Evolutionary conservation across 2,888 invertebrate genomes (phyloP).

Genomic region (Meghimatium bilineatum): DNA sequence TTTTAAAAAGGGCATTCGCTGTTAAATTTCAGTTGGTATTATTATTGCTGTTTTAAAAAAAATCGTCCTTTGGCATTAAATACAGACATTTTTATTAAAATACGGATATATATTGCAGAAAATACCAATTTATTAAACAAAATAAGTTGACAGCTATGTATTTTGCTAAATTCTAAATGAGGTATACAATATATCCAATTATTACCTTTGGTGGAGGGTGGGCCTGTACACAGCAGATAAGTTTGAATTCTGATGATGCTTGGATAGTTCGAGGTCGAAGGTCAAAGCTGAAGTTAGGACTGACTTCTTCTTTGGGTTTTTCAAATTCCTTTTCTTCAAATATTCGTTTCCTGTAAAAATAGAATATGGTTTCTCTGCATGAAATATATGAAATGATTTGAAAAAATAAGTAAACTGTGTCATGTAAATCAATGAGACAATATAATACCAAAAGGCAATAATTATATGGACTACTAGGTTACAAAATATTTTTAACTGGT

Average conservation of each 20-base stretch:
- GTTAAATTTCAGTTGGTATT: too few species aligned
- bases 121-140: too few species aligned
- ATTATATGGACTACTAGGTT: not conserved
- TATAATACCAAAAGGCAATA: not conserved
- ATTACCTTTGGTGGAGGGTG: constrained; percentile 93
- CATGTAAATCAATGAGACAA: not conserved
- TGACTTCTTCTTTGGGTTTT: constrained; percentile 68
- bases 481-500: too few species aligned
- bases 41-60: too few species aligned
- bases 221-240: constrained; percentile 96
- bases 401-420: not conserved
- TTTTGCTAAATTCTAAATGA: not conserved
- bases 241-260: constrained; percentile 92
- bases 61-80: too few species aligned
- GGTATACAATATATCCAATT: not conserved
- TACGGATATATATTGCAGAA: too few species aligned
- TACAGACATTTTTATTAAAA: too few species aligned
- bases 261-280: constrained; percentile 99
- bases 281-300: constrained; percentile 98
- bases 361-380: not conserved
- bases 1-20: too few species aligned
- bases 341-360: constrained; percentile 56
- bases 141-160: too few species aligned
- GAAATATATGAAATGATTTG: not conserved
- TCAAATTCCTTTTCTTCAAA: constrained; percentile 68